A percentile compares a stretch with the other conserved stretches of the same genome.
These are phyloP conservation scores for Catharus minimus DNA, from an alignment of 2,113 vertebrate species.

Conservation along the genomic window DNA sequence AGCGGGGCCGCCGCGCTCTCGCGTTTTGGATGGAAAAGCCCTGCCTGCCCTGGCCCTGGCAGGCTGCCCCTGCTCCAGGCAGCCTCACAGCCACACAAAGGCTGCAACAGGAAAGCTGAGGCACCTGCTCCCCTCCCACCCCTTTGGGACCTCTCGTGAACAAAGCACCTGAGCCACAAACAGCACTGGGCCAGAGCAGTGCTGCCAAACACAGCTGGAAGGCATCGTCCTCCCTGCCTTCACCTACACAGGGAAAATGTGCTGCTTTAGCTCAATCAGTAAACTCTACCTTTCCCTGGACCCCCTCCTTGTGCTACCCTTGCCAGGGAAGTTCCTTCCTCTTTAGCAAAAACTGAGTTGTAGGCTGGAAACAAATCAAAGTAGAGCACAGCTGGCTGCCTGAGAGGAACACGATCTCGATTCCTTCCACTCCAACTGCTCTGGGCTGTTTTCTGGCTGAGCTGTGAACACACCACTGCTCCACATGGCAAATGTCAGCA, in stretches of 20 bases:
- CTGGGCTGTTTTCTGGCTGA: neutral
- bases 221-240: neutral
- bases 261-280: neutral
- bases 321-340: constrained; percentile 20
- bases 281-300: neutral
- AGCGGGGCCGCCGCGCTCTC: neutral
- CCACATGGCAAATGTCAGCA: constrained; percentile 40
- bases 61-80: constrained; percentile 1
- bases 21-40: neutral
- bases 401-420: neutral
- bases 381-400: constrained; percentile 35
- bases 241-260: neutral
- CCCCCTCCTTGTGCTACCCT: neutral
- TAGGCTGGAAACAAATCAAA: constrained; percentile 49
- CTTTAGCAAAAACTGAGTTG: neutral
- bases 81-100: neutral
- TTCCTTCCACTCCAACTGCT: constrained; percentile 32
- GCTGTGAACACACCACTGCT: neutral
- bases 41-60: constrained; percentile 17
- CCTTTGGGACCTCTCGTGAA: neutral
- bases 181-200: accelerated
- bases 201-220: neutral
- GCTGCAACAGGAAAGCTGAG: constrained; percentile 14
- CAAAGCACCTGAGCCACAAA: constrained; percentile 24
- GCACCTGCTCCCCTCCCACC: constrained; percentile 25